phyloP scores from a whole-genome alignment of 35 echinoderm and acorn worm species.

The Eucidaris tribuloides region DNA sequence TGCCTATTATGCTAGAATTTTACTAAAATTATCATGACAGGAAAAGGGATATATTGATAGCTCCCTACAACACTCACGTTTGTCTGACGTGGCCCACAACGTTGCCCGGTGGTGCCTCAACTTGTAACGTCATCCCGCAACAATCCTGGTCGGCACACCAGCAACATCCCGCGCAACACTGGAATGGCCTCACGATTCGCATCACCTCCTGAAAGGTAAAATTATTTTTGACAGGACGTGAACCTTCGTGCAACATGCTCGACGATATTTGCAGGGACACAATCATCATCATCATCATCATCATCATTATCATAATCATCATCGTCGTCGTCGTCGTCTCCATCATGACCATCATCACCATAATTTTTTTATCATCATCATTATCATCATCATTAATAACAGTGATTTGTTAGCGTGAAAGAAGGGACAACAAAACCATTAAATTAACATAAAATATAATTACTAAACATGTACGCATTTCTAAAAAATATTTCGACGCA shows the following conservation, averaged over 20 bases:
- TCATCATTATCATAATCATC: no score
- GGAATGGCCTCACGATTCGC: conserved; percentile 55
- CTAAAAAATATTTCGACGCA: background rate
- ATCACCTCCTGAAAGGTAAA: conserved; percentile 67
- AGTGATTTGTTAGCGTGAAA: no score
- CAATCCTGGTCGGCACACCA: conserved; percentile 60
- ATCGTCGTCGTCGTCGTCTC: no score
- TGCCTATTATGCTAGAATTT: background rate
- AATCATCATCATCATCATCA: no score
- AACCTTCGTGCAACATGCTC: background rate
- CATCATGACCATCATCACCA: no score
- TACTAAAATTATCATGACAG: background rate
- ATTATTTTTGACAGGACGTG: background rate
- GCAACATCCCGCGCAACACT: conserved; percentile 87
- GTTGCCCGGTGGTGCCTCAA: conserved; percentile 72
- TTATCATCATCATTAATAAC: no score
- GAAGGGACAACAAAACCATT: no score
- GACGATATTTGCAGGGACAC: no score
- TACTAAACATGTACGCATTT: background rate
- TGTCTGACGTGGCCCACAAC: conserved; percentile 50
- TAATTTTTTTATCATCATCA: no score
- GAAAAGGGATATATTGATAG: background rate
- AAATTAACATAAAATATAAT: no score
- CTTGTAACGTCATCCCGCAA: conserved; percentile 37
- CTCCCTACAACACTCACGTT: conserved; percentile 23